Percentiles rank a stretch among this genome's conserved stretches.
Evolutionary conservation across 2,113 vertebrate species (phyloP).

Genomic region (Neolamprologus toae): DNA sequence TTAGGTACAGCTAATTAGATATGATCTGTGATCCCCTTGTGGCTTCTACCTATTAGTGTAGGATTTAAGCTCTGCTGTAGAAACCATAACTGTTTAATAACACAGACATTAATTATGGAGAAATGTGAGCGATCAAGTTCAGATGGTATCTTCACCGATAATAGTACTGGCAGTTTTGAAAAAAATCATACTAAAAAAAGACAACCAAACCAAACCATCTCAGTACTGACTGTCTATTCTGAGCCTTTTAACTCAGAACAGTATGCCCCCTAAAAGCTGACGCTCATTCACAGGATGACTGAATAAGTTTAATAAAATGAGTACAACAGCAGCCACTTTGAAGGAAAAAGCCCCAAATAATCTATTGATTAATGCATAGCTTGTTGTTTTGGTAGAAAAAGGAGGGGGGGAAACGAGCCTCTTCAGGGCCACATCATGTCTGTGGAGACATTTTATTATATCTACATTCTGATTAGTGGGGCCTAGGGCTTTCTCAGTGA

Average conservation of each 20-base stretch:
- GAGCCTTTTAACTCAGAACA: neutral
- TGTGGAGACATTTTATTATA: neutral
- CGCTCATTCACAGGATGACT: neutral
- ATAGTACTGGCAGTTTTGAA: neutral
- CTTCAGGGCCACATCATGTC: constrained; percentile 7
- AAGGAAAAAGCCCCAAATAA: constrained; percentile 9
- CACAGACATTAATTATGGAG: constrained; percentile 31
- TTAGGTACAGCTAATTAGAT: constrained; percentile 57
- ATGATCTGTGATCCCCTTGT: constrained; percentile 42
- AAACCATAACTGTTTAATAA: constrained; percentile 39
- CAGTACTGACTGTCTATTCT: neutral
- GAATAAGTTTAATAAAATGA: neutral
- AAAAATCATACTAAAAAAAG: neutral
- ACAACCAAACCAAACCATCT: neutral
- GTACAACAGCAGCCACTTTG: neutral
- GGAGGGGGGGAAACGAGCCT: fast-evolving
- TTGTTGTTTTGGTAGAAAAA: constrained; percentile 14
- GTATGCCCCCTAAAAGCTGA: neutral
- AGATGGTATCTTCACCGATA: neutral
- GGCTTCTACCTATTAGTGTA: constrained; percentile 33
- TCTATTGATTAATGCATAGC: constrained; percentile 22
- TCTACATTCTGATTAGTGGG: constrained; percentile 13
- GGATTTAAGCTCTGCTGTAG: constrained; percentile 1
- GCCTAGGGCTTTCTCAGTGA: constrained; percentile 4
- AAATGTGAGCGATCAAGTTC: neutral